Evolutionary conservation across 1,140 invertebrate species (phyloP).

Genomic region (Asobara japonica): DNA sequence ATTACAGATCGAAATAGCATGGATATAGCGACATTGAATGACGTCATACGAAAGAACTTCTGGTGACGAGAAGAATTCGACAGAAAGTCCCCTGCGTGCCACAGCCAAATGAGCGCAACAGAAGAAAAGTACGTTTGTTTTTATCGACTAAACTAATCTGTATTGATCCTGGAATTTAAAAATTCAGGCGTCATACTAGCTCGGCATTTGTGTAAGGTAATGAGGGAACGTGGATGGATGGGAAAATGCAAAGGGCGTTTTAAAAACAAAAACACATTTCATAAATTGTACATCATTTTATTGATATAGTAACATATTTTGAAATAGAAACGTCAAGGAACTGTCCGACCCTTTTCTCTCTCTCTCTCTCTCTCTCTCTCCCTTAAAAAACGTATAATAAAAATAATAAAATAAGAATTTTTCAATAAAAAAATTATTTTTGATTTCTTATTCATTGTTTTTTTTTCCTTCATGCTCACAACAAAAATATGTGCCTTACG

Average conservation of each 20-base stretch:
- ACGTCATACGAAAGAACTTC: too few species aligned
- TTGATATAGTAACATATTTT: constrained; percentile 12
- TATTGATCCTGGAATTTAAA: too few species aligned
- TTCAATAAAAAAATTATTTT: neutral
- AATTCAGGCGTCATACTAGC: too few species aligned
- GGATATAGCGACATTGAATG: too few species aligned
- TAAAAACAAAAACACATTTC: neutral
- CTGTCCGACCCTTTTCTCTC: neutral
- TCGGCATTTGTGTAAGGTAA: too few species aligned
- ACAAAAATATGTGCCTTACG: neutral
- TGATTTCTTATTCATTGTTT: neutral
- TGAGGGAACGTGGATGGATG: neutral
- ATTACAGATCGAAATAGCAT: too few species aligned
- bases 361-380: neutral
- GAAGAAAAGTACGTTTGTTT: too few species aligned
- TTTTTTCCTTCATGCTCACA: neutral
- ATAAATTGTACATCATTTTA: neutral
- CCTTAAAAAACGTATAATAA: constrained; percentile 4
- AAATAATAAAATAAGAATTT: constrained; percentile 1
- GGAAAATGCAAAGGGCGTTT: neutral
- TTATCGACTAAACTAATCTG: too few species aligned
- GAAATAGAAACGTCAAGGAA: constrained; percentile 1
- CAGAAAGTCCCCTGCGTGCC: too few species aligned
- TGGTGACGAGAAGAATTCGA: too few species aligned
- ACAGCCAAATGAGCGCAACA: too few species aligned